Conservation (phyloP, 2,113 vertebrate genomes). For the Zosterops japonicus region DNA sequence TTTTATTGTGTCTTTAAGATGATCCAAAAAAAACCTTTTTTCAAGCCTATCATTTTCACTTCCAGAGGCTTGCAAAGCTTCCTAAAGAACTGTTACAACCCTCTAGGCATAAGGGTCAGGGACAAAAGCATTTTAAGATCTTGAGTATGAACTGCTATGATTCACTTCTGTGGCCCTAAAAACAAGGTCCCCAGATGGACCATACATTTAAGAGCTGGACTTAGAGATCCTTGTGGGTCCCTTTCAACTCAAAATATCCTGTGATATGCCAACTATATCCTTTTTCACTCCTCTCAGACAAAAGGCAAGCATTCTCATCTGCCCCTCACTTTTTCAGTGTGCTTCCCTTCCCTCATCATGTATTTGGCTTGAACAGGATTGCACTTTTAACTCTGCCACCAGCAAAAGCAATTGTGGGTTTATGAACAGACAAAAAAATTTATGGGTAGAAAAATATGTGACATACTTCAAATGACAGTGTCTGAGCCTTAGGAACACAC, state of each 20-base stretch:
- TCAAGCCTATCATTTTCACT: not conserved
- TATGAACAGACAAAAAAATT: not conserved
- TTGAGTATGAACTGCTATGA: not conserved
- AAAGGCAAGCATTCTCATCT: not conserved
- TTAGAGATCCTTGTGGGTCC: not conserved
- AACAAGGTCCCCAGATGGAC: not conserved
- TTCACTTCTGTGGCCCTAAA: not conserved
- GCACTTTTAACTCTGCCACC: not conserved
- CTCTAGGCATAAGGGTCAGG: not conserved
- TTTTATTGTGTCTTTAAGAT: fast-evolving
- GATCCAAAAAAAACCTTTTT: not conserved
- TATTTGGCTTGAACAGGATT: not conserved
- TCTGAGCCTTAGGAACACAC: not conserved
- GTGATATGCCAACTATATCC: not conserved
- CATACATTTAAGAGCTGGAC: not conserved
- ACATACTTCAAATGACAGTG: not conserved
- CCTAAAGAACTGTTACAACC: not conserved
- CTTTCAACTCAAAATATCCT: not conserved
- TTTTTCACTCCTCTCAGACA: not conserved
- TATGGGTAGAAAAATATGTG: not conserved
- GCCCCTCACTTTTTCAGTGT: not conserved
- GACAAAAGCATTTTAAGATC: not conserved
- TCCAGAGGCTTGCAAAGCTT: not conserved
- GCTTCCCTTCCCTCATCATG: not conserved
- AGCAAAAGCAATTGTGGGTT: not conserved